Evolutionary conservation across 2,888 invertebrate genomes (phyloP).

Genomic region (Drosophila fungiperda): DNA sequence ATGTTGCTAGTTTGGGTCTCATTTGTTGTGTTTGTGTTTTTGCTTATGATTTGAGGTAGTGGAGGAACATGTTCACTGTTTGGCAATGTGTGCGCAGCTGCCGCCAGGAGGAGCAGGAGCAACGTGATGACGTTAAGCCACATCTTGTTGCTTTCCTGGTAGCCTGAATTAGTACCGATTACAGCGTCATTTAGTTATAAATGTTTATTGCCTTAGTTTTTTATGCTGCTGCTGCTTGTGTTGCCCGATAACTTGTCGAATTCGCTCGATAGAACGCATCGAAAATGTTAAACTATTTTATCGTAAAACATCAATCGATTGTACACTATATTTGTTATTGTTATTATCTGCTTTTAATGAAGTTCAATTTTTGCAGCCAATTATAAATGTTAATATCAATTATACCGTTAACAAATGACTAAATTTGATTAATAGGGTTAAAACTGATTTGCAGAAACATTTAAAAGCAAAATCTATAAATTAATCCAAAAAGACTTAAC

Average conservation of each 20-base stretch:
- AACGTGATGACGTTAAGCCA: constrained; percentile 40
- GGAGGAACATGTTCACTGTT: constrained; percentile 72
- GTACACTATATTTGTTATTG: not conserved
- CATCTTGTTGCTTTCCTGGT: constrained; percentile 56
- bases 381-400: not conserved
- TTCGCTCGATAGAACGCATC: constrained; percentile 25
- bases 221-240: constrained; percentile 35
- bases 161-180: constrained; percentile 41
- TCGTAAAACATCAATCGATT: constrained; percentile 4
- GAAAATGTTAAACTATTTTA: constrained; percentile 3
- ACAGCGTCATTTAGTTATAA: constrained; percentile 55
- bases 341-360: not conserved
- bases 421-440: not conserved
- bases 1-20: constrained; percentile 59
- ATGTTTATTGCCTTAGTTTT: constrained; percentile 36
- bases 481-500: too few relatives aligned
- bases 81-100: constrained; percentile 39
- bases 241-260: constrained; percentile 31
- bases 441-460: not conserved
- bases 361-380: not conserved
- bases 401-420: not conserved
- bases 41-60: constrained; percentile 74
- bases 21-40: constrained; percentile 54
- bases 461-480: not conserved
- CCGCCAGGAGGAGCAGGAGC: constrained; percentile 56